A percentile compares a stretch with the other conserved stretches of the same genome.
Evolutionary conservation across 2,888 invertebrate genomes (phyloP).

Genomic region (Drosophila rubida): DNA sequence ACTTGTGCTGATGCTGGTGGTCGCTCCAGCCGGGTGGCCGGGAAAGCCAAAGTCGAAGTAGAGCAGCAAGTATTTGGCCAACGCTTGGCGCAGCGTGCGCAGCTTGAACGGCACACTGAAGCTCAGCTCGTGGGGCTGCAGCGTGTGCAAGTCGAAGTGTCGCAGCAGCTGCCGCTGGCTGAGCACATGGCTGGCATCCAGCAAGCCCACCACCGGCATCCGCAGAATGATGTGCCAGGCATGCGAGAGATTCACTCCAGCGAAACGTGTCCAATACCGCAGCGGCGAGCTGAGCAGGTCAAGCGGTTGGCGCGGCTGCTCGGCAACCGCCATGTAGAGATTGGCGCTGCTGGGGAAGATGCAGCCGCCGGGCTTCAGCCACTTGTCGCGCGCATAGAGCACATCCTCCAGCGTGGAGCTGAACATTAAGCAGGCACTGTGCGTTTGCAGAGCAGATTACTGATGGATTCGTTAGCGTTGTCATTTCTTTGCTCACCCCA

Average conservation of each 20-base stretch:
- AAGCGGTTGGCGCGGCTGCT: not conserved
- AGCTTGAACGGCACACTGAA: slow-evolving; percentile 43
- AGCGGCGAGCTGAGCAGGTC: not conserved
- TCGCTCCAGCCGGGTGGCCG: not conserved
- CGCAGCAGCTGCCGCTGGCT: slow-evolving; percentile 29
- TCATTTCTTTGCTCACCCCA: slow-evolving; percentile 47
- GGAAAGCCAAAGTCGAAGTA: slow-evolving; percentile 53
- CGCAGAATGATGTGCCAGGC: slow-evolving; percentile 15
- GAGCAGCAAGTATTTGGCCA: slow-evolving; percentile 45
- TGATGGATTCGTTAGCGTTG: not conserved
- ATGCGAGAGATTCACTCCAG: slow-evolving; percentile 36
- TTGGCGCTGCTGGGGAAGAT: slow-evolving; percentile 46
- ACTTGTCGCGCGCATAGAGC: slow-evolving; percentile 51
- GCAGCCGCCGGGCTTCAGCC: slow-evolving; percentile 44
- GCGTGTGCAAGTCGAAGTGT: slow-evolving; percentile 34
- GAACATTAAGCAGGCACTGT: slow-evolving; percentile 53
- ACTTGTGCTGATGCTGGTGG: slow-evolving; percentile 20
- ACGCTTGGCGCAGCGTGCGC: slow-evolving; percentile 18
- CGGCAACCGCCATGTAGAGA: slow-evolving; percentile 39
- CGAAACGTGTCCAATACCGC: slow-evolving; percentile 27
- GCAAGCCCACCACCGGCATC: slow-evolving; percentile 19
- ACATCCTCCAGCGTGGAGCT: slow-evolving; percentile 42
- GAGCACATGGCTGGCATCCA: slow-evolving; percentile 24
- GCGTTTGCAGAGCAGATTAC: not conserved
- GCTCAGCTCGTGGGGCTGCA: slow-evolving; percentile 33